Evolutionary conservation across 2,797 vertebrate species (phyloP).

Genomic region (Sebastes itinus): DNA sequence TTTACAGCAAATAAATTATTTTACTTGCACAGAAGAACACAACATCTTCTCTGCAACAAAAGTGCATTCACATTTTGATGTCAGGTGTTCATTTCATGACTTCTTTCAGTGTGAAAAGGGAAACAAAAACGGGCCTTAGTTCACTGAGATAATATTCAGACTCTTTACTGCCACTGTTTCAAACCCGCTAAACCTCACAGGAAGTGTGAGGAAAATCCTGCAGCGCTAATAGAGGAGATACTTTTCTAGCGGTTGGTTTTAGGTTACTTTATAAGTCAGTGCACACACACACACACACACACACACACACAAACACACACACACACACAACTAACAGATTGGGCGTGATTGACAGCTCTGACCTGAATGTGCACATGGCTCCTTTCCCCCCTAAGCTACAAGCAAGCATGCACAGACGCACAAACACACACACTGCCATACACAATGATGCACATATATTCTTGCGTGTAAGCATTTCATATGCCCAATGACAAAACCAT

Average conservation of each 20-base stretch:
- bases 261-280: conserved; percentile 35
- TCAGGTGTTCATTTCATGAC: background rate
- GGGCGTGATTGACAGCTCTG: conserved; percentile 80
- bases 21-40: background rate
- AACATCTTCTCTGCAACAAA: background rate
- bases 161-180: background rate
- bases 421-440: conserved; percentile 14
- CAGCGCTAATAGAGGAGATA: conserved; percentile 29
- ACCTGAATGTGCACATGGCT: conserved; percentile 78
- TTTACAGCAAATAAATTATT: background rate
- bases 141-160: background rate
- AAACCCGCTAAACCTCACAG: background rate
- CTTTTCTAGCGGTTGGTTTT: conserved; percentile 28
- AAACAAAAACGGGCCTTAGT: background rate
- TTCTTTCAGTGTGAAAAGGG: background rate
- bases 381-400: conserved; percentile 58
- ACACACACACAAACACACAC: background rate
- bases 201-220: background rate
- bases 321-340: conserved; percentile 36
- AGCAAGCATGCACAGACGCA: conserved; percentile 29
- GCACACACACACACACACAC: conserved; percentile 10
- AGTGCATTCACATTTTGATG: background rate
- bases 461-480: conserved; percentile 24
- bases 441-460: conserved; percentile 37
- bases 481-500: conserved; percentile 42